Evolutionary conservation across 2,113 vertebrate species (phyloP).

Genomic region (Hippoglossus stenolepis): DNA sequence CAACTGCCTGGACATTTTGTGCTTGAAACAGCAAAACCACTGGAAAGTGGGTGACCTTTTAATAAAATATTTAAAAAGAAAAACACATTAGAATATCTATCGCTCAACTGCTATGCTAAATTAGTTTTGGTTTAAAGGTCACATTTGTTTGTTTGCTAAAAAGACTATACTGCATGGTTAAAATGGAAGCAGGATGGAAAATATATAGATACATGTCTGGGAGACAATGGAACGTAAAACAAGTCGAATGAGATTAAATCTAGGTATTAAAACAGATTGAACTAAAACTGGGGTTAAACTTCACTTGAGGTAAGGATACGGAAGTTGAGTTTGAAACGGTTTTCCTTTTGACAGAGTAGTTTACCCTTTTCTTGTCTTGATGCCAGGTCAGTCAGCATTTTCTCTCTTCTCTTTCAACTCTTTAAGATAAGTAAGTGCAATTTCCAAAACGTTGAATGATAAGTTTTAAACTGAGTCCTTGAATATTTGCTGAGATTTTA

Average conservation of each 20-base stretch:
- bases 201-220: slow-evolving; percentile 1
- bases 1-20: slow-evolving; percentile 35
- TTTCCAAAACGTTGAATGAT: too few relatives aligned
- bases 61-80: slow-evolving; percentile 38
- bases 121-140: slow-evolving; percentile 68
- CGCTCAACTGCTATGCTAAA: slow-evolving; percentile 51
- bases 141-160: slow-evolving; percentile 62
- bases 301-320: neutral
- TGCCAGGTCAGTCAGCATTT: neutral
- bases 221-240: neutral
- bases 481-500: too few relatives aligned
- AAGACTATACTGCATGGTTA: slow-evolving; percentile 20
- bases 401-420: too few relatives aligned
- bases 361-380: neutral
- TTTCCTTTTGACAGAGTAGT: neutral
- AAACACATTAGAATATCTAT: slow-evolving; percentile 61
- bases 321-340: neutral
- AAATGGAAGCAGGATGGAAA: slow-evolving; percentile 3
- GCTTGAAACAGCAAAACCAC: slow-evolving; percentile 36
- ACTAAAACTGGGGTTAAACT: neutral
- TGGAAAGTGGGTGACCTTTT: slow-evolving; percentile 66
- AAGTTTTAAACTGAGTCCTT: too few relatives aligned
- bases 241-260: slow-evolving; percentile 2
- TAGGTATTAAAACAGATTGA: neutral
- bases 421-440: too few relatives aligned